Percentiles rank a stretch among this genome's conserved stretches.
phyloP scores from a whole-genome alignment of 1,140 invertebrate species.

The Trichoplusia ni region DNA sequence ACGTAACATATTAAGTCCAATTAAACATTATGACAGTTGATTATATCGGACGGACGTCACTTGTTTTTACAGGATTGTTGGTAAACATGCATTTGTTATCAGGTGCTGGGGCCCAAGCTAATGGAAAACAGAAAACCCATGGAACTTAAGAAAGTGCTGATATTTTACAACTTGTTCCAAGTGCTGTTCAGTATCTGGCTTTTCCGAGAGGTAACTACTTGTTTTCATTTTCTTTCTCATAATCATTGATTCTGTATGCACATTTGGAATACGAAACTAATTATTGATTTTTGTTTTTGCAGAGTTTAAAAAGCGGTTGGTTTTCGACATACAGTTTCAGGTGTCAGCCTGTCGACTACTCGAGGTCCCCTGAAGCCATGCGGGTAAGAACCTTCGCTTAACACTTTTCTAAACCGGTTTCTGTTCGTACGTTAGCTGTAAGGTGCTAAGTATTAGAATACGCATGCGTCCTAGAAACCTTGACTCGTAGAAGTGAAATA shows the following conservation, averaged over 20 bases:
- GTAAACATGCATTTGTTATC: constrained; percentile 43
- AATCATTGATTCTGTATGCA: neutral
- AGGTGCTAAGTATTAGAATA: too few relatives aligned
- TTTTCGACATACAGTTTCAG: constrained; percentile 91
- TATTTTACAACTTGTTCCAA: constrained; percentile 93
- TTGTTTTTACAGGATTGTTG: neutral
- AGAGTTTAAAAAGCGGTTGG: constrained; percentile 90
- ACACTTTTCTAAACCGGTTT: constrained; percentile 15
- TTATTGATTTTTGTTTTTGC: constrained; percentile 34
- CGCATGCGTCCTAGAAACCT: too few relatives aligned
- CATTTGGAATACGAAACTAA: neutral
- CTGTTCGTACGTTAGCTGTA: neutral
- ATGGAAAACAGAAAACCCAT: constrained; percentile 95
- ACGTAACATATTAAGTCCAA: constrained; percentile 4
- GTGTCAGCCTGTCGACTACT: constrained; percentile 95
- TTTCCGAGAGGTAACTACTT: constrained; percentile 87
- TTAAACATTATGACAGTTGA: constrained; percentile 10
- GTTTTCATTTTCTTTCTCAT: neutral
- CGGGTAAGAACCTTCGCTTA: constrained; percentile 85
- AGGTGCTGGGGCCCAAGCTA: constrained; percentile 87
- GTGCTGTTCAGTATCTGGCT: constrained; percentile 92
- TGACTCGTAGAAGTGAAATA: too few relatives aligned
- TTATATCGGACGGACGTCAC: neutral
- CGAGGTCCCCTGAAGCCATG: constrained; percentile 86
- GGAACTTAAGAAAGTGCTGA: constrained; percentile 88